Percentiles rank a stretch among this genome's conserved stretches.
phyloP scores from a whole-genome alignment of 2,113 vertebrate genomes.

The Verasper variegatus region DNA sequence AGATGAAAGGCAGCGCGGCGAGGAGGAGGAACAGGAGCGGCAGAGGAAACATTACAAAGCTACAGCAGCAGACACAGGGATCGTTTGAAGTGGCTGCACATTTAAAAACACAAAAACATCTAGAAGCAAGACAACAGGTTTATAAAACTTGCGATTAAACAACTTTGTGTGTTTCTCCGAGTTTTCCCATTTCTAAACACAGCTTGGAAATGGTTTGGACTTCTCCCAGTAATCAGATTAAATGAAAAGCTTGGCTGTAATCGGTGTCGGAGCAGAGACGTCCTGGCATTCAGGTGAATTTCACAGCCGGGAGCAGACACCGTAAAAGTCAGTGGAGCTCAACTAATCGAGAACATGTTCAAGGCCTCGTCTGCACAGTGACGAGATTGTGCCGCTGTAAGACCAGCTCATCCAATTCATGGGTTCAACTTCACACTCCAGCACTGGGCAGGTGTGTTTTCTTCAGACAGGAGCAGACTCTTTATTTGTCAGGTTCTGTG shows the following conservation, averaged over 20 bases:
- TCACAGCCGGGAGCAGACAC: constrained; percentile 20
- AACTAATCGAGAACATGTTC: too few relatives aligned
- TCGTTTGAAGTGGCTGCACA: constrained; percentile 33
- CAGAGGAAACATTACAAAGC: constrained; percentile 7
- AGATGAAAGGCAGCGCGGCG: not conserved
- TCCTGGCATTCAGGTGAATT: constrained; percentile 33
- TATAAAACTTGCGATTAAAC: not conserved
- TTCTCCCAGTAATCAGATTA: not conserved
- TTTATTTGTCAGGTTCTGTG: too few relatives aligned
- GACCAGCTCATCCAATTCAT: not conserved
- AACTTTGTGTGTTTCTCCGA: not conserved
- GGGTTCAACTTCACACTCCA: not conserved
- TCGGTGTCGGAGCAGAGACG: not conserved
- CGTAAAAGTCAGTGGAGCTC: constrained; percentile 25
- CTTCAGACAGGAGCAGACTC: too few relatives aligned
- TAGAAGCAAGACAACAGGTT: constrained; percentile 1
- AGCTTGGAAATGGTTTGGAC: not conserved
- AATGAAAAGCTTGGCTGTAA: not conserved
- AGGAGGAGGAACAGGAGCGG: constrained; percentile 5
- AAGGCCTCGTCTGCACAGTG: too few relatives aligned
- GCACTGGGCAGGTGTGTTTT: too few relatives aligned
- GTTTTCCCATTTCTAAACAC: not conserved
- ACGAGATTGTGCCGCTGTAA: too few relatives aligned
- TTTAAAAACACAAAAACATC: constrained; percentile 23
- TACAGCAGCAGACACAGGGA: not conserved